These are phyloP conservation scores for Thunnus albacares DNA, from an alignment of 2,797 vertebrate species.

Conservation along the genomic window DNA sequence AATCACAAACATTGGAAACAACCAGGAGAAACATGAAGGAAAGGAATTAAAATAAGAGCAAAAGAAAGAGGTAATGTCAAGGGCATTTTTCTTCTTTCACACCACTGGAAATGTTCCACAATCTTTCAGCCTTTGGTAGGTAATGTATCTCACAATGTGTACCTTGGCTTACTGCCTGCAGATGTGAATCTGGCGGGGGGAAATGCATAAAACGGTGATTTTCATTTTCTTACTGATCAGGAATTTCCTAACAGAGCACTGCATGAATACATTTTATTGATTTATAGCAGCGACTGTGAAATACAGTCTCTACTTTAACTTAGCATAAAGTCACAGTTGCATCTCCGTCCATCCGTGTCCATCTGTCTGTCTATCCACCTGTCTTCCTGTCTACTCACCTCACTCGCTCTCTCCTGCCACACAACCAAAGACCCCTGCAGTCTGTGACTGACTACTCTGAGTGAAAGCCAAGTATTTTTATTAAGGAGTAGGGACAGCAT, in stretches of 20 bases:
- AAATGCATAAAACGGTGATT: background rate
- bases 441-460: slow-evolving; percentile 76
- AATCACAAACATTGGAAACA: slow-evolving; percentile 5
- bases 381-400: slow-evolving; percentile 51
- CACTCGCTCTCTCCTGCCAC: slow-evolving; percentile 59
- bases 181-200: background rate
- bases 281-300: background rate
- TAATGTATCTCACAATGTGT: slow-evolving; percentile 13
- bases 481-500: slow-evolving; percentile 91
- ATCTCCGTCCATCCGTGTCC: slow-evolving; percentile 17
- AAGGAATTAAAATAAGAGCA: background rate
- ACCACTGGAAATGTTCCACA: background rate
- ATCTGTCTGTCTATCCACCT: background rate
- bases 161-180: background rate
- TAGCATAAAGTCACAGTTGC: slow-evolving; percentile 6
- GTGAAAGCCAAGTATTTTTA: slow-evolving; percentile 85
- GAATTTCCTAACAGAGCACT: background rate
- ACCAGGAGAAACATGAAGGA: background rate
- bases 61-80: background rate
- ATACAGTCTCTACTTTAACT: slow-evolving; percentile 1
- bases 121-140: background rate
- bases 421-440: slow-evolving; percentile 67
- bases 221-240: background rate
- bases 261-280: slow-evolving; percentile 20
- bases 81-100: background rate